A percentile compares a stretch with the other conserved stretches of the same genome.
Conservation (phyloP, 2,113 vertebrate species). For the Pavo muticus region DNA sequence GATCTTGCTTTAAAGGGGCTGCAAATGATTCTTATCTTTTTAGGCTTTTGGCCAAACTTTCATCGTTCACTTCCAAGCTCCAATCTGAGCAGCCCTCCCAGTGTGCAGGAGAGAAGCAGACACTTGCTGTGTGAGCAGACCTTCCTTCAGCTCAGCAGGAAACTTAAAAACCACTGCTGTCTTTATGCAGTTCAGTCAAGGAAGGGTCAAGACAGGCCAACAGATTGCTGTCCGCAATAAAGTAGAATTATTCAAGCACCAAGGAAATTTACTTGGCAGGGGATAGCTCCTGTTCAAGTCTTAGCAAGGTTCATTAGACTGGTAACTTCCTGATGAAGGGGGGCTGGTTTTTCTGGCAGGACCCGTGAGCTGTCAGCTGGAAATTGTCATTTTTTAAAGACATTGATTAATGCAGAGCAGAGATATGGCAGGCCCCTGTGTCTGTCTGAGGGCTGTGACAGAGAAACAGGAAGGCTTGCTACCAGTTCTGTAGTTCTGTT, state of each 20-base stretch:
- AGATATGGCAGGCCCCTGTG: not conserved
- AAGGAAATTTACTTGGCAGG: slow-evolving; percentile 11
- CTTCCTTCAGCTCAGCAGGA: not conserved
- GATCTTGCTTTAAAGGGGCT: not conserved
- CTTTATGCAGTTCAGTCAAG: not conserved
- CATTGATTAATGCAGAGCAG: not conserved
- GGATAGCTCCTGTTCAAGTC: not conserved
- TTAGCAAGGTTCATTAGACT: not conserved
- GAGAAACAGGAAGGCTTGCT: not conserved
- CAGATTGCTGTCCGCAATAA: not conserved
- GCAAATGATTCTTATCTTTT: not conserved
- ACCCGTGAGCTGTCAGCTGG: not conserved
- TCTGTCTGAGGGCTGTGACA: not conserved
- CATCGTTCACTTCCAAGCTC: not conserved
- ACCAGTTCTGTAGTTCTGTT: not conserved
- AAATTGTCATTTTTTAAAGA: too few relatives aligned
- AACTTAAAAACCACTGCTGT: not conserved
- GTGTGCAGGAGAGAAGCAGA: not conserved
- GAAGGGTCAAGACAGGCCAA: not conserved
- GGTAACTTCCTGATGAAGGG: not conserved
- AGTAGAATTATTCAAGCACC: not conserved
- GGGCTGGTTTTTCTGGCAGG: not conserved
- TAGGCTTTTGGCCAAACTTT: not conserved
- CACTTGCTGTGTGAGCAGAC: not conserved
- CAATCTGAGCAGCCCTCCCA: not conserved